Evolutionary conservation across 92 coral and sea anemone species (phyloP), one percentile per base, ranked within the genome.

Genomic region (Actinernus sp.): DNA sequence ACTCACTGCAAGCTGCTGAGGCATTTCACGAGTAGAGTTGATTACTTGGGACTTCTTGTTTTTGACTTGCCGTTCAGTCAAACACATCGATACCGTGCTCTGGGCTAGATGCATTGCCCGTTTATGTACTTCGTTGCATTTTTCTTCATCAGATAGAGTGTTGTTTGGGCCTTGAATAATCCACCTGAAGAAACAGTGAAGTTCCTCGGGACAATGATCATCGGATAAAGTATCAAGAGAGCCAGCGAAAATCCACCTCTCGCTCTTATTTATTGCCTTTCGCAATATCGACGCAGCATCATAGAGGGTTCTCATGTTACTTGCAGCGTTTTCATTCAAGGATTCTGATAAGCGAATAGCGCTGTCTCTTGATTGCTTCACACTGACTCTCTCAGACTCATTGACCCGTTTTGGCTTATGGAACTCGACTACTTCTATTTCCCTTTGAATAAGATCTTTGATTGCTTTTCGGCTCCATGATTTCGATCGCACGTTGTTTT

Each of bases 71-170:
- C 78, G 19, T 5, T 79, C 81, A 12, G 88, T 73, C 26, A 82
- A 29, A 22, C 57, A 23, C 89, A 82, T 45, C 19, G 83, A 58
- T n/a, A 82, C 30, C 24, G 87, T 60, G 20, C 24, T 58, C 25
- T 82, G 89, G 13, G 74, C 60, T 17, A 76, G 49, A 44, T 64
- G 76, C 32, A 56, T 25, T 0, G 81, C 75, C 2, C 85, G 85
- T 24, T 49, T 76, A 71, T 76, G 68, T 4, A 69, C 81, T 63
- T 84, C 81, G 55, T 60, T 48, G 26, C 4, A 11, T 63, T 84
- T 84, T 68, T 60, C 65, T 37, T 83, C 73, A 12, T 45, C 18
- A 45, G 6, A 23, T 45, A 23, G 60, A 28, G 19, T 9, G 52
- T 45, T 23, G 18, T 45, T 45, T 9, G 52, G 52, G 10, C 52